Base-by-base conservation (phyloP, 1,140 invertebrate genomes). In the Drosophila dunni region DNA sequence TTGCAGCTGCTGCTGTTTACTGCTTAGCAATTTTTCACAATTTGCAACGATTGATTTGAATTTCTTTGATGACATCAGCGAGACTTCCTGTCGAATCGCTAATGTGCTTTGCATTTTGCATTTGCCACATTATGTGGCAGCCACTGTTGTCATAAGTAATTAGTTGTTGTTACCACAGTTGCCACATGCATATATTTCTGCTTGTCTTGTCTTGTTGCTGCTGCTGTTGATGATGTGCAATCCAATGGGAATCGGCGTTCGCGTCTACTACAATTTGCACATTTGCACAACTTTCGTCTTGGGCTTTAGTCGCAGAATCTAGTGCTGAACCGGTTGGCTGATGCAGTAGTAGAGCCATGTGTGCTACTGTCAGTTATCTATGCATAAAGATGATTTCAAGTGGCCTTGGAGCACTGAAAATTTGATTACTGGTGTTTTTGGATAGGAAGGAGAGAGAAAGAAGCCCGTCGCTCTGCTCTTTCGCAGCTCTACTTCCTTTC, bases 1-100 rank as follows among this genome's bases (percentile, higher is more conserved):
- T 8, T 50, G 44, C 15, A 34, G 66, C 38, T 67, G 46, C 13
- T 69, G 51, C 45, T 60, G 58, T 13, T 13, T 58, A 75, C 60
- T 72, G 36, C 61, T 63, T 63, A 40, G 68, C 77, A 77, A 84
- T 83, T 83, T 83, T 83, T 79, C 77, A 84, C 81, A 66, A 80
- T 83, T 84, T 77, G 77, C 73, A 79, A 80, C 71, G 75, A 82
- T 82, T 82, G 79, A 51, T 33, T 53, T 36, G 50, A 78, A 79
- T 82, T 82, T 78, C 75, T 82, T 79, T 71, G 70, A 82, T 82
- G 71, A 79, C 75, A 82, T 83, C 81, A 79, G 51, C 34, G 54
- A 53, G 60, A 75, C 77, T 84, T 83, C 81, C 81, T 83, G 81
- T 83, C 46, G 76, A 69, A 65, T 84, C 38, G 54, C 67, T 84